Evolutionary conservation across 2,888 invertebrate genomes (phyloP).

Genomic region (Cerceris rybyensis): DNA sequence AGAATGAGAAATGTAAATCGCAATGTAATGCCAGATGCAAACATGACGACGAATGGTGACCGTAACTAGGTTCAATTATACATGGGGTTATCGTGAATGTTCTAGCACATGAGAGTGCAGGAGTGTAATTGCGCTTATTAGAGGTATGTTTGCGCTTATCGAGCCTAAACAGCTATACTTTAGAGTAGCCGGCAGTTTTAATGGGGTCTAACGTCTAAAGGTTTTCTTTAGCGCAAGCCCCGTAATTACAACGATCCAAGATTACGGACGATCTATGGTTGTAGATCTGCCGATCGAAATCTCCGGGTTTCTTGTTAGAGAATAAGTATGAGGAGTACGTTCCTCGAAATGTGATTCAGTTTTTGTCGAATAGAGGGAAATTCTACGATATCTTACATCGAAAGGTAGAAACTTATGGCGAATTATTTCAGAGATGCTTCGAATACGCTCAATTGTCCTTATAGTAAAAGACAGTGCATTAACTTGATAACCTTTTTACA

Average conservation of each 20-base stretch:
- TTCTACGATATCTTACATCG: no score
- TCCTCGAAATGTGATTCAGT: no score
- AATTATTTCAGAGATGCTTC: no score
- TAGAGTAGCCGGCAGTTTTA: background rate
- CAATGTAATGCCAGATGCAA: no score
- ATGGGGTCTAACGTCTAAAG: slow-evolving; percentile 19
- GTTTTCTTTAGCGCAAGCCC: background rate
- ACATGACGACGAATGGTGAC: no score
- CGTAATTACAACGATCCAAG: slow-evolving; percentile 41
- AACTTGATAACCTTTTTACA: no score
- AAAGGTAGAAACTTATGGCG: no score
- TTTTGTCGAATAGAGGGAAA: no score
- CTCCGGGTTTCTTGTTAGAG: background rate
- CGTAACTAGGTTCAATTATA: background rate
- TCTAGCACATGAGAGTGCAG: slow-evolving; percentile 25
- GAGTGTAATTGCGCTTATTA: slow-evolving; percentile 16
- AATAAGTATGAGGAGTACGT: background rate
- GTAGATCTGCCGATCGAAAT: slow-evolving; percentile 1
- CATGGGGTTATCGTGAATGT: background rate
- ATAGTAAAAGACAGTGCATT: no score
- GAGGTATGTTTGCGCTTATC: background rate
- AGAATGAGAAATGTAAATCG: no score
- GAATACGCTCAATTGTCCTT: no score
- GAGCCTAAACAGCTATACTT: background rate
- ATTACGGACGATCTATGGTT: background rate